A percentile compares a stretch with the other conserved stretches of the same genome.
phyloP scores from a whole-genome alignment of 2,888 invertebrate species.

The Mechanitis messenoides region DNA sequence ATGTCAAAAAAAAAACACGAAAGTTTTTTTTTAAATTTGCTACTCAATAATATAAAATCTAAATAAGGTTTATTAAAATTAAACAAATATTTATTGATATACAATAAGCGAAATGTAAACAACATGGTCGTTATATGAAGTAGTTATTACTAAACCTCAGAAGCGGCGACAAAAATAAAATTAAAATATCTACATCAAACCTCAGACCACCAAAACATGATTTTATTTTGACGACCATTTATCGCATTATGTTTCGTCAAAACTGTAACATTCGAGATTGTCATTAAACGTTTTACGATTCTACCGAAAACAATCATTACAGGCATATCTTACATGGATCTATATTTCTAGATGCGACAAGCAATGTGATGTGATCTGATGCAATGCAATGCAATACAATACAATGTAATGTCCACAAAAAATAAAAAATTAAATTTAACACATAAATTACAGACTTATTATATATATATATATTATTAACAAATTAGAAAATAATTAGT shows the following conservation, averaged over 20 bases:
- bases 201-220: conserved; percentile 18
- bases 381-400: no score
- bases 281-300: conserved; percentile 30
- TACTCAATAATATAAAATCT: no score
- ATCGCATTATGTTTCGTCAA: conserved; percentile 19
- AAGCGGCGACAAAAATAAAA: not conserved
- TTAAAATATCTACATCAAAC: not conserved
- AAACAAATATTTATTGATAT: not conserved
- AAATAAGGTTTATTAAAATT: not conserved
- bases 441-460: no score
- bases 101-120: not conserved
- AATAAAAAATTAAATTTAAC: no score
- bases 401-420: no score
- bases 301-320: conserved; percentile 20
- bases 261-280: conserved; percentile 18
- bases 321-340: conserved; percentile 7
- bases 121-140: not conserved
- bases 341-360: conserved; percentile 5
- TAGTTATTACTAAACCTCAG: no score
- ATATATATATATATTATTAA: no score
- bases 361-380: not conserved
- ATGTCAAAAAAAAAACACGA: no score
- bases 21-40: no score
- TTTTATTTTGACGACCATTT: conserved; percentile 12
- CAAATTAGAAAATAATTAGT: no score